phyloP scores from a whole-genome alignment of 2,797 vertebrate genomes.

The Sebastes melanostomus region DNA sequence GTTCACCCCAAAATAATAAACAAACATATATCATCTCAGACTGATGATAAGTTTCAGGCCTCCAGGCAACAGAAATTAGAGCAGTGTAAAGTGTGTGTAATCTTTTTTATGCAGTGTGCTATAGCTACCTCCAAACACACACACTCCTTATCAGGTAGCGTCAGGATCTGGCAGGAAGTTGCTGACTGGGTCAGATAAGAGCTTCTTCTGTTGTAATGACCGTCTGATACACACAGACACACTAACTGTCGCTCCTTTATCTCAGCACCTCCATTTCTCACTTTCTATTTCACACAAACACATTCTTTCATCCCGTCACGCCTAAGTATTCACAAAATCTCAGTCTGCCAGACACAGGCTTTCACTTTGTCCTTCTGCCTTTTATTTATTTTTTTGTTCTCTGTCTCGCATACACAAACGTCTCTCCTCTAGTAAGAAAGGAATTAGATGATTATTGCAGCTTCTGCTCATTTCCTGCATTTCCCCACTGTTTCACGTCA shows the following conservation, averaged over 20 bases:
- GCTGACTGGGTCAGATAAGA: constrained; percentile 35
- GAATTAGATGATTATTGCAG: neutral
- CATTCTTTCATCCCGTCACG: constrained; percentile 1
- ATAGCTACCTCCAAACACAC: neutral
- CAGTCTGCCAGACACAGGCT: neutral
- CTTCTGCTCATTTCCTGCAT: neutral
- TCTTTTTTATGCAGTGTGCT: neutral
- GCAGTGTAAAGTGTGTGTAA: neutral
- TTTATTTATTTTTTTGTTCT: neutral
- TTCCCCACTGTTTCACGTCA: neutral
- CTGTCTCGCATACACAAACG: neutral
- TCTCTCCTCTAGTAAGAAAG: neutral
- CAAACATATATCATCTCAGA: neutral
- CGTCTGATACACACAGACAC: neutral
- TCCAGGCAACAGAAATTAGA: neutral
- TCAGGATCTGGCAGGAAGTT: constrained; percentile 6
- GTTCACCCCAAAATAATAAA: neutral
- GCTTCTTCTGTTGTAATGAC: constrained; percentile 1
- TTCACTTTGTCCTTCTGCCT: neutral
- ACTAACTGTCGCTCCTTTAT: neutral
- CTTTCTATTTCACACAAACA: neutral
- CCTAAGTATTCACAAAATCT: neutral
- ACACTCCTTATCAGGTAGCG: neutral
- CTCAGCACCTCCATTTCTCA: neutral
- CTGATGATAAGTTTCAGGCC: neutral